Base-by-base conservation (phyloP, 1,140 invertebrate genomes). In the Drosophila melanica region DNA sequence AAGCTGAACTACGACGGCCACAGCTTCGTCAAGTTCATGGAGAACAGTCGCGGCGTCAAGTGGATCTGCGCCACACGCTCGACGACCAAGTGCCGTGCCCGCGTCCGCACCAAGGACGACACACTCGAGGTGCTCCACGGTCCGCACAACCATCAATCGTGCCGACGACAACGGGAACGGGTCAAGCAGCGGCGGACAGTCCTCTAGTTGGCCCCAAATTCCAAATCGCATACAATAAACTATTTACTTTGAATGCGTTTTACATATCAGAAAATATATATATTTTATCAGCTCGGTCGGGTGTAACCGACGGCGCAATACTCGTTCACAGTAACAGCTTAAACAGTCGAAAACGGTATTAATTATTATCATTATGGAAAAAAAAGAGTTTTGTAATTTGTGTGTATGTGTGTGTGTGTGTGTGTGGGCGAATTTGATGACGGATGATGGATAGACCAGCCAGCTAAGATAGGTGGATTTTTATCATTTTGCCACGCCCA, bases 51-150 rank as follows among this genome's bases (percentile, higher is more conserved):
- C 33, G 90, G 90, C 18, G 86, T 65, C 14, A 92, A 92, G 44
- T 92, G 90, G 90, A 89, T 92, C 12, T 92, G 90, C 67, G 75
- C 90, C 39, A 91, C 85, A 7, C 77, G 90, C 10, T 91, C 85
- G 16, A 80, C 90, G 4, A 92, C 90, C 35, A 92, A 90, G 60
- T 92, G 90, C 41, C 77, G 82, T 0, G 90, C 90, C 6, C 77
- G 90, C 3, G 70, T 92, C 4, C 81, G 90, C 10, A 86, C 80
- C 33, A 79, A 75, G 23, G 68, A 76, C n/a, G 54, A 75, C 11
- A 11, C 65, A 2, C 60, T 91, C 6, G 90, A 91, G 53, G 73
- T 91, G 9, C 55, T 91, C 0, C 72, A 78, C 58, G 81, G 51
- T 3, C 45, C 71, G 2, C 90, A 91, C 48, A 91, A 91, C 58